phyloP scores from a whole-genome alignment of 2,113 vertebrate species.

The Romanogobio albipinnatus region DNA sequence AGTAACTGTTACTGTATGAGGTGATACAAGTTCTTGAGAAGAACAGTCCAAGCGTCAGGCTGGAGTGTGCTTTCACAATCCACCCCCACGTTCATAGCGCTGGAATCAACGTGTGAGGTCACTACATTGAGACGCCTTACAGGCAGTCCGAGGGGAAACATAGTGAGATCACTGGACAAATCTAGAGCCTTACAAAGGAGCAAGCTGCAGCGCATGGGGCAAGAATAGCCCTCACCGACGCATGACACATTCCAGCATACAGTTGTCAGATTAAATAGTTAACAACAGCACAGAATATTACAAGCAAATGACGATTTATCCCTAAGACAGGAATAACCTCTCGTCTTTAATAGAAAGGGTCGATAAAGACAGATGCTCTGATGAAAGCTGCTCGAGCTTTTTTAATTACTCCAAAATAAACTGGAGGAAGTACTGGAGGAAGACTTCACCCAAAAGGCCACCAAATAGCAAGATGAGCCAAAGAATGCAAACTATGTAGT shows the following conservation, averaged over 20 bases:
- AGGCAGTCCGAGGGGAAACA: slow-evolving; percentile 18
- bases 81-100: not conserved
- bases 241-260: slow-evolving; percentile 48
- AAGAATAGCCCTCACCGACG: slow-evolving; percentile 40
- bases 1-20: not conserved
- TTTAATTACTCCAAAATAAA: not conserved
- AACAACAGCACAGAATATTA: not conserved
- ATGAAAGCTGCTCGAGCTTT: not conserved
- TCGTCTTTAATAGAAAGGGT: not conserved
- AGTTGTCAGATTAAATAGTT: slow-evolving; percentile 45
- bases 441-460: not conserved
- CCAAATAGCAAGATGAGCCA: not conserved
- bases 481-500: not conserved
- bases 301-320: not conserved
- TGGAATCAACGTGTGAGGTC: slow-evolving; percentile 24
- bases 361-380: not conserved
- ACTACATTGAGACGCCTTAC: slow-evolving; percentile 34
- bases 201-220: slow-evolving; percentile 6
- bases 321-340: not conserved
- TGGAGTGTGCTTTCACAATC: not conserved
- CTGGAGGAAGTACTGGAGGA: not conserved
- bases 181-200: slow-evolving; percentile 45
- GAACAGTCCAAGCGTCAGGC: not conserved
- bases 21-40: slow-evolving; percentile 7
- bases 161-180: slow-evolving; percentile 47